phyloP scores from a whole-genome alignment of 2,113 vertebrate genomes.

The Forbesichthys papilliferus region DNA sequence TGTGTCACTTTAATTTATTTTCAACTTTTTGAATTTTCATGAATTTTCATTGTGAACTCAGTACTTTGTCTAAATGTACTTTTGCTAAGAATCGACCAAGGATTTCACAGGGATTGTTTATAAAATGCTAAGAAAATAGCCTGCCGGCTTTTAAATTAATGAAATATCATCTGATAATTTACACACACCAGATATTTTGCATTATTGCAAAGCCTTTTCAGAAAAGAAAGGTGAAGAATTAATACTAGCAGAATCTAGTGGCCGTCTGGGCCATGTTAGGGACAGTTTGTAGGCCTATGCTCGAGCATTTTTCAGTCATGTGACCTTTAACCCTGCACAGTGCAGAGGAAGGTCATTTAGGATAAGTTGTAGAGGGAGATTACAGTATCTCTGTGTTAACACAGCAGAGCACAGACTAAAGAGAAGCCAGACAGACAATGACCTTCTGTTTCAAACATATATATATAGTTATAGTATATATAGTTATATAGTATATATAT shows the following conservation, averaged over 20 bases:
- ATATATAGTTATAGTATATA: too few species aligned
- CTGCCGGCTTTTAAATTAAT: too few species aligned
- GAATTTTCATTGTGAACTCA: too few species aligned
- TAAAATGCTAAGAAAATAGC: too few species aligned
- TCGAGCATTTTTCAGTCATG: conserved; percentile 30
- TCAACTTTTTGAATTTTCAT: too few species aligned
- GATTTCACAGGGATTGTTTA: too few species aligned
- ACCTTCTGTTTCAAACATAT: too few species aligned
- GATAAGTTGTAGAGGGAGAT: conserved; percentile 11
- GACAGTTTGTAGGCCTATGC: background rate
- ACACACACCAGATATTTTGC: background rate
- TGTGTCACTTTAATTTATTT: too few species aligned
- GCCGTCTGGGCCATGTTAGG: conserved; percentile 2
- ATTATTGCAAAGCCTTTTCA: background rate
- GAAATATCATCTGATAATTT: too few species aligned
- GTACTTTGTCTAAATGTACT: too few species aligned
- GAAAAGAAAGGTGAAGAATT: background rate
- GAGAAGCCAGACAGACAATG: background rate
- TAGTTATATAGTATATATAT: too few species aligned
- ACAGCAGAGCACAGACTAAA: conserved; percentile 34
- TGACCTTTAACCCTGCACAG: conserved; percentile 38
- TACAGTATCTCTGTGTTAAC: conserved; percentile 36
- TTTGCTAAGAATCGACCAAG: too few species aligned
- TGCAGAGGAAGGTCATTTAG: conserved; percentile 15
- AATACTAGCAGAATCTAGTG: background rate